A percentile compares a stretch with the other conserved stretches of the same genome.
These are phyloP conservation scores for Brachionus koreanus DNA, from an alignment of 1,140 invertebrate genomes.

Conservation along the genomic window DNA sequence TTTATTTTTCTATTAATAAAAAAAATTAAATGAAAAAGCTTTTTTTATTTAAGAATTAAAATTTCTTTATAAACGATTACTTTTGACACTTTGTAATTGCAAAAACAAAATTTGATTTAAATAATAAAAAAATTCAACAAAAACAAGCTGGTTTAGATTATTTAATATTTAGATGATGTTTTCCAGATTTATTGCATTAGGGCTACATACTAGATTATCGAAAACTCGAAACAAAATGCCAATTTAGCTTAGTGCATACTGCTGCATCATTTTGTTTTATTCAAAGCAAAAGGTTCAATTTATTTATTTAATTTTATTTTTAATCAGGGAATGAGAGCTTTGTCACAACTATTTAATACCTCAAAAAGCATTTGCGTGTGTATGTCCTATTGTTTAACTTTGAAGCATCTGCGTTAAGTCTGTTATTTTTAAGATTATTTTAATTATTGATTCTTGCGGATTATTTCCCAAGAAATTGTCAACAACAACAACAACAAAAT, in stretches of 20 bases:
- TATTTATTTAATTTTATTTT: neutral
- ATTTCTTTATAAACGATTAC: no score
- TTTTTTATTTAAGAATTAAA: no score
- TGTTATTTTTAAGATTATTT: conserved; percentile 7
- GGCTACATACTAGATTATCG: neutral
- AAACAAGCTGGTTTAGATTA: neutral
- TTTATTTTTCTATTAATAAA: no score
- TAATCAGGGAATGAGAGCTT: conserved; percentile 1
- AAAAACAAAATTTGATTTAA: neutral
- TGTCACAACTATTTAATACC: neutral
- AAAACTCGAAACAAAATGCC: neutral
- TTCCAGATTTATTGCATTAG: neutral
- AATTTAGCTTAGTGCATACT: neutral
- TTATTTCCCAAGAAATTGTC: conserved; percentile 40
- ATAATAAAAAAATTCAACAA: neutral
- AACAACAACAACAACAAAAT: conserved; percentile 1
- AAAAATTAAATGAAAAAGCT: no score
- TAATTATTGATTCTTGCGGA: conserved; percentile 35
- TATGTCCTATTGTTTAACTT: conserved; percentile 2
- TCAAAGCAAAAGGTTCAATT: neutral
- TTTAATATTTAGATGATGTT: neutral
- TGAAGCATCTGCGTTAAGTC: neutral
- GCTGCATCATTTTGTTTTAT: neutral
- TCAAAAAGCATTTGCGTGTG: neutral
- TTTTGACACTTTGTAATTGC: no score